Percentiles rank a stretch among this genome's conserved stretches.
These are phyloP conservation scores for Eptatretus burgeri DNA, from an alignment of 2,113 vertebrate species.

Conservation along the genomic window DNA sequence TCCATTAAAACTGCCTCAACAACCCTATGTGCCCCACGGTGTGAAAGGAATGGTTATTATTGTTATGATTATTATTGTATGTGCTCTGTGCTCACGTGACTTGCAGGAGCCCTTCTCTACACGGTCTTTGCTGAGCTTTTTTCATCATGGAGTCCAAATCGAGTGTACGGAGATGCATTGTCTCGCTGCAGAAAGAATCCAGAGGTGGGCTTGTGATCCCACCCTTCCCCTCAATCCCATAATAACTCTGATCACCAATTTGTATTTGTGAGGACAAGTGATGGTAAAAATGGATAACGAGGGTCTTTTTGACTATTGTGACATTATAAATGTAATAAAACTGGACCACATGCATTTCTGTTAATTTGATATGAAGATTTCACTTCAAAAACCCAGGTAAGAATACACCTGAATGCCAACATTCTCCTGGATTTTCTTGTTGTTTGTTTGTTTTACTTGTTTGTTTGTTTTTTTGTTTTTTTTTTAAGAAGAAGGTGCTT, in stretches of 20 bases:
- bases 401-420: too few species aligned
- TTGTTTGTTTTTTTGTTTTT: too few species aligned
- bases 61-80: neutral
- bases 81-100: neutral
- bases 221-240: neutral
- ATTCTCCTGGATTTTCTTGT: too few species aligned
- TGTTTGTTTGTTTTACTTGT: too few species aligned
- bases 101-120: slow-evolving; percentile 2
- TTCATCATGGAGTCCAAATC: slow-evolving; percentile 2
- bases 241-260: neutral
- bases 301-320: neutral
- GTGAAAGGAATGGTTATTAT: too few species aligned
- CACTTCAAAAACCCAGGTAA: neutral
- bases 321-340: neutral
- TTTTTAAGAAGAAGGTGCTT: too few species aligned
- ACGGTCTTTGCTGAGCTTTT: neutral
- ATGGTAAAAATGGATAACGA: neutral
- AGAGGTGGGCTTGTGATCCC: neutral
- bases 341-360: neutral
- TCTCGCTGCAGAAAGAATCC: slow-evolving; percentile 4
- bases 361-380: neutral
- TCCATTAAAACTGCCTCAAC: too few species aligned
- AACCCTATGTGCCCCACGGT: too few species aligned
- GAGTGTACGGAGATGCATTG: slow-evolving; percentile 5
- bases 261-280: neutral